Base-by-base conservation (phyloP, 1,140 invertebrate species). In the Sitophilus oryzae region DNA sequence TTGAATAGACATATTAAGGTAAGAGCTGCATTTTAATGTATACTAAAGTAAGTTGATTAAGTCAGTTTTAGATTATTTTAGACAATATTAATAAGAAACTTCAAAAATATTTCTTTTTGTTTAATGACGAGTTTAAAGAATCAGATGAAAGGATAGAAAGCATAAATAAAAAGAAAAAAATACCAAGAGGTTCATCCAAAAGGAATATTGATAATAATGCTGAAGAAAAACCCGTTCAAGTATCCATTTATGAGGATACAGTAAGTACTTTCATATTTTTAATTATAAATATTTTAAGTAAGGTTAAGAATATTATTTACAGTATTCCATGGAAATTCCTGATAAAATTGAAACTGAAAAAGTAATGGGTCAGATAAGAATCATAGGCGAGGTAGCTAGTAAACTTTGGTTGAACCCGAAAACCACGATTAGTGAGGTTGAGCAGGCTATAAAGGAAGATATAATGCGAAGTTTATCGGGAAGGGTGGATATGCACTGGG, bases 401-500 rank as follows among this genome's bases (percentile, higher is more conserved):
- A 77, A 80, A 71, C 80, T 86, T 19, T 88, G 83, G 72, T 73
- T 90, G 46, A 80, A 85, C 69, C 76, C 81, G 19, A 86, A 84
- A 70, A 78, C 83, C 3, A 83, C 79, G 18, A 76, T 88, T n/a
- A 71, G 72, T 43, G 82, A 86, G 69, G 82, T 81, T 21, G 76
- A 78, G 10, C 62, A 74, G 60, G 82, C 85, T 5, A 73, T 91
- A 1, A 86, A 84, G 65, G 78, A 88, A 69, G 88, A 92, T 68
- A 81, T 91, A 43, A 76, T 90, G 42, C 74, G 89, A 56, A 91
- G 88, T 52, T 72, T 91, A 40, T 77, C 83, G 1, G 82, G 86
- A 21, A 75, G 89, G 60, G 81, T 90, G 65, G 86, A 89, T 62
- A 85, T 91, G 79, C 85, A 91, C 62, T 89, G 86, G 79, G 88